Evolutionary conservation across 2,113 vertebrate species (phyloP).

Genomic region (Melospiza melodia): DNA sequence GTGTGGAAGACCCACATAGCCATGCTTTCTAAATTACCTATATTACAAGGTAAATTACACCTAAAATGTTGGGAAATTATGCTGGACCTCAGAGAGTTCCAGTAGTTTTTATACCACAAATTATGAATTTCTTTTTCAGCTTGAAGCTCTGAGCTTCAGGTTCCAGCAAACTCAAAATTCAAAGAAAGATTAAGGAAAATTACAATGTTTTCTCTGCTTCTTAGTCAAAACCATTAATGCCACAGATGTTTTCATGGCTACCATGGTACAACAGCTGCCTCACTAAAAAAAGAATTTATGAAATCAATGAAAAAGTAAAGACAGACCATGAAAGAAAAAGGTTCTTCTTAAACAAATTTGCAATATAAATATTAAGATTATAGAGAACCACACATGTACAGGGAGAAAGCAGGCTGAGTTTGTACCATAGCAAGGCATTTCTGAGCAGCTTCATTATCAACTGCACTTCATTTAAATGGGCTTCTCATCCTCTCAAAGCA

Average conservation of each 20-base stretch:
- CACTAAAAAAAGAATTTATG: neutral
- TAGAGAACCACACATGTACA: neutral
- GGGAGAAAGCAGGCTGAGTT: neutral
- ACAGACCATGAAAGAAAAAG: neutral
- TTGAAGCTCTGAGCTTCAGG: neutral
- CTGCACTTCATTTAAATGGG: neutral
- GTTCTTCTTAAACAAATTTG: neutral
- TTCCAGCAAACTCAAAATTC: conserved; percentile 3
- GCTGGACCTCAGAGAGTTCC: neutral
- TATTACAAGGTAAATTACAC: neutral
- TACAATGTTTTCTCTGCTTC: neutral
- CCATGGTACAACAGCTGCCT: neutral
- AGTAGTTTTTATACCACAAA: neutral
- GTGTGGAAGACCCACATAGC: neutral
- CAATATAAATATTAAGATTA: neutral
- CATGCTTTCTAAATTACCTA: neutral
- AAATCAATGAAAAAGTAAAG: neutral
- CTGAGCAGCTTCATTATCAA: neutral
- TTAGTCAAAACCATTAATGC: neutral
- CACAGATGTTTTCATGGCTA: neutral
- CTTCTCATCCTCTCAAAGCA: neutral
- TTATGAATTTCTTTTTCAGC: neutral
- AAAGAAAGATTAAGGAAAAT: neutral
- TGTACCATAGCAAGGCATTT: neutral
- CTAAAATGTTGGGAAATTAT: neutral